Base-by-base conservation (phyloP, 2,797 vertebrate genomes). In the Sardinella longiceps region DNA sequence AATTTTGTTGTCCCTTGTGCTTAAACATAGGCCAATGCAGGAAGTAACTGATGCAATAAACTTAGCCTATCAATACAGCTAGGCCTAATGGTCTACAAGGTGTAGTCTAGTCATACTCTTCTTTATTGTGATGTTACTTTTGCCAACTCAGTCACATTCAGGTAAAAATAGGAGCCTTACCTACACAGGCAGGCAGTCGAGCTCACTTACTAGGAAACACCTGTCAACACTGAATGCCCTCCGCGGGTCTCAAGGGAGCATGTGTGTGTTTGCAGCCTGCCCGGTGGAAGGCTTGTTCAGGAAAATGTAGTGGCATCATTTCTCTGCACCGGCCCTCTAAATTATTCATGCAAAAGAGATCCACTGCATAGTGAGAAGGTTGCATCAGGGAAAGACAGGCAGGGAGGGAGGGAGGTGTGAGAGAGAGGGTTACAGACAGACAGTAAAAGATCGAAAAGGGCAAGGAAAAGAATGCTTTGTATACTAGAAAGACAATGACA, bases 221-320 rank as follows among this genome's bases (percentile, higher is more conserved):
- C 70, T 77, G 70, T 77, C 18, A 39, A 37, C 15, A 74, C 11
- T 43, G 3, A 84, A 14, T 84, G 39, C n/a, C 30, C 46, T 20
- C 33, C 33, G n/a, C 23, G 7, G 37, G 37, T 9, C 81, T 48
- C 81, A 58, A 14, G 74, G 33, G 70, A 77, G 11, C 9, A n/a
- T n/a, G 33, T 7, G 2, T 74, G 33, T 12, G 60, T 80, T 23
- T 86, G 43, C 2, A 23, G 70, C 15, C n/a, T 80, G 43, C 28
- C 3, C 9, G 70, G 5, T 11, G 12, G 12, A 77, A n/a, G 30
- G 80, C 63, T 33, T 84, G 58, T 81, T 83, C 58, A 77, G 82
- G 82, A 86, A 81, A 85, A 89, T 51, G 60, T 70, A 84, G 82
- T 33, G 82, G 25, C 83, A 85, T 87, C 80, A 80, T 83, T 84